Evolutionary conservation across 2,888 invertebrate genomes (phyloP), one percentile per base, ranked within the genome.

Genomic region (Hyalella azteca): DNA sequence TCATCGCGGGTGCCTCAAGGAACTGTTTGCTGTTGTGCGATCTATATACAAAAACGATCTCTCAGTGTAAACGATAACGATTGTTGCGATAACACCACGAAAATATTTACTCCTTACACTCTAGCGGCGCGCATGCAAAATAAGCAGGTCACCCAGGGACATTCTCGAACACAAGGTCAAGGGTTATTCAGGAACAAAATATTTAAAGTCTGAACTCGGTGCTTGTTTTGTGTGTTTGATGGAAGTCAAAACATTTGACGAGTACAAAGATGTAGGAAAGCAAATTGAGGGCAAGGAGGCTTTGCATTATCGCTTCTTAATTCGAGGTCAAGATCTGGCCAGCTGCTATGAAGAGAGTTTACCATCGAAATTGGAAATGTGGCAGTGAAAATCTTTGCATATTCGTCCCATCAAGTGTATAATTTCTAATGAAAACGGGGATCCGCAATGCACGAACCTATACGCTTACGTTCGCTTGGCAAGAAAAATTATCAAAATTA

Each of bases 21-120:
- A 75, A 75, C 41, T 75, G 75, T 75, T 75, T 75, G 75, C 36
- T 75, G 75, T 75, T 45, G 75, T 75, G 75, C 45, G 75, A 75
- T 75, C 75, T 75, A 75, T 75, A 75, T 75, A 75, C 75, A 75
- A 75, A 75, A 75, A 75, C 75, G 45, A 75, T 75, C 75, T 45
- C 41, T 75, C 40, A 75, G 45, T 41, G 75, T 75, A 75, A 75
- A 41, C 75, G 75, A 41, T 66, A 66, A 66, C 75, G 75, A 41
- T 75, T 75, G 75, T 75, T 41, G 45, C 75, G 75, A 75, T 75
- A 75, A 75, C 66, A 66, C 66, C 66, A 36, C 32, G 75, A 75
- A 75, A 75, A 75, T 75, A 75, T 75, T 75, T 75, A 75, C 75
- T 19, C 40, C 26, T 26, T 66, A 66, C 66, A 66, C 66, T 66